phyloP scores from a whole-genome alignment of 2,888 invertebrate species.

The Lottia scabra region DNA sequence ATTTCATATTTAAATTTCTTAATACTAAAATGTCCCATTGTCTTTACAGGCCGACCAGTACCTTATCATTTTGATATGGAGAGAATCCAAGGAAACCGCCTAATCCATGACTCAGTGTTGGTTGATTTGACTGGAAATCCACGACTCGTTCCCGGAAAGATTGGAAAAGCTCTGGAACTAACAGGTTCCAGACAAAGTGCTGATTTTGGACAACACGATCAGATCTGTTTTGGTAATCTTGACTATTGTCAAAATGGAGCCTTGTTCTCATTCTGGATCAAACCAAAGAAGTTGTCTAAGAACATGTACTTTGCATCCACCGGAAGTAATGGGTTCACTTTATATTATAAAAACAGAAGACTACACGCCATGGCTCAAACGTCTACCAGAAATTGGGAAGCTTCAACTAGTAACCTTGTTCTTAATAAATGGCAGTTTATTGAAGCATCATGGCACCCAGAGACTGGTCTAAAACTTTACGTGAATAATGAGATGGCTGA shows the following conservation, averaged over 20 bases:
- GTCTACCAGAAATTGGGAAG: slow-evolving; percentile 48
- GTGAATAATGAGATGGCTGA: slow-evolving; percentile 40
- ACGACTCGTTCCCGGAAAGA: slow-evolving; percentile 45
- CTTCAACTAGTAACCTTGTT: slow-evolving; percentile 34
- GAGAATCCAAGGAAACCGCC: slow-evolving; percentile 35
- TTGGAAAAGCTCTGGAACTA: slow-evolving; percentile 47
- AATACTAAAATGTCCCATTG: neutral
- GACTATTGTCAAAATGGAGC: slow-evolving; percentile 55
- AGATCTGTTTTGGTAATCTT: slow-evolving; percentile 55
- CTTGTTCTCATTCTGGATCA: slow-evolving; percentile 53
- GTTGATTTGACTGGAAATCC: slow-evolving; percentile 46
- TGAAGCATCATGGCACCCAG: slow-evolving; percentile 58
- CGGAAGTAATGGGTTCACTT: slow-evolving; percentile 57
- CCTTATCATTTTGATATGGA: slow-evolving; percentile 56
- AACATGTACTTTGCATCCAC: slow-evolving; percentile 45
- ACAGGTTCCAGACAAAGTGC: slow-evolving; percentile 44
- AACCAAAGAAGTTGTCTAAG: slow-evolving; percentile 33
- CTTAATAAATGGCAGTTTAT: slow-evolving; percentile 56
- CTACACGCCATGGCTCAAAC: slow-evolving; percentile 39
- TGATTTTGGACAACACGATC: slow-evolving; percentile 47
- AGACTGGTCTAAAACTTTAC: slow-evolving; percentile 49
- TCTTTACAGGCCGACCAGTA: slow-evolving; percentile 52
- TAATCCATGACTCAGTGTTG: slow-evolving; percentile 37
- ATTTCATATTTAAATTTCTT: too few species aligned
- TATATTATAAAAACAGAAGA: slow-evolving; percentile 44